Evolutionary conservation across 2,113 vertebrate genomes (phyloP), one percentile per base, ranked within the genome.

Genomic region (Thamnophis sirtalis): DNA sequence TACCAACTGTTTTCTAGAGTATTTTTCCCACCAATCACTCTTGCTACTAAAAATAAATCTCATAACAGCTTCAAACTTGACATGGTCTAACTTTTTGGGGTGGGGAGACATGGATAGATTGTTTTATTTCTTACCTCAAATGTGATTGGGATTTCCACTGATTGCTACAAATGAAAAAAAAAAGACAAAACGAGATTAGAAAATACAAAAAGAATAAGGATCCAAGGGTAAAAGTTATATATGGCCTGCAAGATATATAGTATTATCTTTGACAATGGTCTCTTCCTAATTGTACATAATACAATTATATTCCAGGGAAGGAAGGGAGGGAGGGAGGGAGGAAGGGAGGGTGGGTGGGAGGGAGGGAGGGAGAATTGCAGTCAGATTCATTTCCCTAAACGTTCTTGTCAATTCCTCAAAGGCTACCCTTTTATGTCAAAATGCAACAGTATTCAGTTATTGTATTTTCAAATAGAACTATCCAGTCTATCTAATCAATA

Each of bases 61-160:
- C 33, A 3, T 26, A 84, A 15, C 38, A 88, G 21, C 17, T 43
- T 24, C 60, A 33, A 89, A 22, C 11, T n/a, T 63, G 55, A 85
- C 84, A 91, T 26, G 33, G 49, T 55, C 48, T 49, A 13, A 21
- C 33, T 33, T 84, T 91, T 55, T 9, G 15, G 28, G 5, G 19
- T 55, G 1, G 33, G 21, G 13, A 49, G 17, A 54, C 28, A 87
- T 55, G 17, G 33, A 43, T 43, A 43, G 33, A 80, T 80, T 3
- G 51, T 86, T 68, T 91, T 43, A 86, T 26, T 73, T 56, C 93
- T 93, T 93, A 93, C 93, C 87, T 13, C 6, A 0, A 5, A 0
- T 4, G 10, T 21, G 0, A 1, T 0, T 43, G 84, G 55, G 2
- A 11, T 49, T 17, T 13, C 6, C 15, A 86, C 1, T 1, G 2